phyloP scores from a whole-genome alignment of 2,888 invertebrate species.

The Xestia rhomboidea region DNA sequence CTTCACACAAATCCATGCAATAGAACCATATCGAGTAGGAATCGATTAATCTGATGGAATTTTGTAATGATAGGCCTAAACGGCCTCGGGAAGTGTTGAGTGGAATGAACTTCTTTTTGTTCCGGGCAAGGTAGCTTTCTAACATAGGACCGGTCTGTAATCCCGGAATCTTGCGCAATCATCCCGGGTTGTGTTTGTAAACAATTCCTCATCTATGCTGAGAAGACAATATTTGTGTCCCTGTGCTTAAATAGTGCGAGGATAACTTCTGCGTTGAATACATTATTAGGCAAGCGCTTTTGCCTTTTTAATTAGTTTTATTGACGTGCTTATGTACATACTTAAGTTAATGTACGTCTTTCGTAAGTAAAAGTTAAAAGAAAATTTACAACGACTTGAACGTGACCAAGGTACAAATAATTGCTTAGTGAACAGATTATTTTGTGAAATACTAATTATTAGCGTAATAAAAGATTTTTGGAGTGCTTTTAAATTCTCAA shows the following conservation, averaged over 20 bases:
- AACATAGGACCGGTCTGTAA: constrained; percentile 82
- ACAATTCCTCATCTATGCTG: constrained; percentile 53
- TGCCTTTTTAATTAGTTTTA: constrained; percentile 27
- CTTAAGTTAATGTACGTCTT: constrained; percentile 32
- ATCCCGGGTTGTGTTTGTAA: constrained; percentile 65
- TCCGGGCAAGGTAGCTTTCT: constrained; percentile 88
- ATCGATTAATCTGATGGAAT: constrained; percentile 58
- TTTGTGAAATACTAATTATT: background rate
- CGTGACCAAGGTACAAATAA: constrained; percentile 44
- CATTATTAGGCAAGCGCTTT: constrained; percentile 6
- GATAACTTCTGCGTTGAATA: constrained; percentile 5
- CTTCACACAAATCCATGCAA: constrained; percentile 21
- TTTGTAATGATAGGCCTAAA: constrained; percentile 59
- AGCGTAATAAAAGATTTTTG: background rate
- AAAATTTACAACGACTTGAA: constrained; percentile 22
- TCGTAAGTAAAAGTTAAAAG: constrained; percentile 50
- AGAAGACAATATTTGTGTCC: constrained; percentile 7
- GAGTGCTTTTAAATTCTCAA: background rate
- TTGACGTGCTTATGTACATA: constrained; percentile 15
- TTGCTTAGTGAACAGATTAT: background rate
- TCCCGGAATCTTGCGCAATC: constrained; percentile 62
- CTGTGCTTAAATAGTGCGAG: constrained; percentile 13
- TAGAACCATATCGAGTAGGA: constrained; percentile 30
- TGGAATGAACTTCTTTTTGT: constrained; percentile 83
- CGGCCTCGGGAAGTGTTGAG: constrained; percentile 72